These are phyloP conservation scores for Dolichallabes microphthalmus DNA, from an alignment of 2,113 vertebrate species.

Conservation along the genomic window DNA sequence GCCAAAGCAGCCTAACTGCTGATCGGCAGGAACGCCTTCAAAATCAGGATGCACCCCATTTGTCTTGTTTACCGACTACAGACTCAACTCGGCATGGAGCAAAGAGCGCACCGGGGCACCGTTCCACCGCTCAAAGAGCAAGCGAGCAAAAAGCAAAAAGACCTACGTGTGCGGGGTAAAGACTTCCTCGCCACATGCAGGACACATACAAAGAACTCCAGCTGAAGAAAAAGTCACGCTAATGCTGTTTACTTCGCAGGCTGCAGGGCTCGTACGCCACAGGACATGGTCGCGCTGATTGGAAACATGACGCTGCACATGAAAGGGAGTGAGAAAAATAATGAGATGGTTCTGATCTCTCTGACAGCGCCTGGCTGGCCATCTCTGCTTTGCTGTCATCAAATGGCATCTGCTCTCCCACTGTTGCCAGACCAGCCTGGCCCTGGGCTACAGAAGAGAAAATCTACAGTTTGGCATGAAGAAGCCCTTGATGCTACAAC, in stretches of 20 bases:
- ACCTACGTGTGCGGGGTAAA: conserved; percentile 7
- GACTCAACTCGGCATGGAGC: conserved; percentile 48
- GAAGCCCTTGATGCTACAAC: conserved; percentile 49
- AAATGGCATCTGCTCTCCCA: conserved; percentile 54
- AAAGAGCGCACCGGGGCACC: conserved; percentile 42
- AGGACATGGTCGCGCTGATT: conserved; percentile 33
- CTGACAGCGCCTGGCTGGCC: conserved; percentile 39
- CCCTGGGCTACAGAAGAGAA: conserved; percentile 41
- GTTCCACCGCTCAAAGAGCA: conserved; percentile 46
- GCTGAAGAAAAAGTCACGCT: conserved; percentile 31
- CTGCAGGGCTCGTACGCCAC: conserved; percentile 25
- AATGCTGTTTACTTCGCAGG: conserved; percentile 41
- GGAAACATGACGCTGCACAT: conserved; percentile 43
- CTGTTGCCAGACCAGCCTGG: conserved; percentile 48
- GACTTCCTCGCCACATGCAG: conserved; percentile 9
- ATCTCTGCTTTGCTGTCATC: conserved; percentile 44
- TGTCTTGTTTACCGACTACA: conserved; percentile 59
- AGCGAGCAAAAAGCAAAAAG: not conserved
- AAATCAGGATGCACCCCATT: conserved; percentile 54
- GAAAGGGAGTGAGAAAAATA: conserved; percentile 53
- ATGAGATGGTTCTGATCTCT: conserved; percentile 52
- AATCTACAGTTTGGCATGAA: conserved; percentile 45
- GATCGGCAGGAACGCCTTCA: conserved; percentile 45
- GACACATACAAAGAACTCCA: not conserved
- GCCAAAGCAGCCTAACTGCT: conserved; percentile 28